Percentiles rank a stretch among this genome's conserved stretches.
These are phyloP conservation scores for Cephus rjabovi DNA, from an alignment of 2,888 invertebrate genomes.

Conservation along the genomic window DNA sequence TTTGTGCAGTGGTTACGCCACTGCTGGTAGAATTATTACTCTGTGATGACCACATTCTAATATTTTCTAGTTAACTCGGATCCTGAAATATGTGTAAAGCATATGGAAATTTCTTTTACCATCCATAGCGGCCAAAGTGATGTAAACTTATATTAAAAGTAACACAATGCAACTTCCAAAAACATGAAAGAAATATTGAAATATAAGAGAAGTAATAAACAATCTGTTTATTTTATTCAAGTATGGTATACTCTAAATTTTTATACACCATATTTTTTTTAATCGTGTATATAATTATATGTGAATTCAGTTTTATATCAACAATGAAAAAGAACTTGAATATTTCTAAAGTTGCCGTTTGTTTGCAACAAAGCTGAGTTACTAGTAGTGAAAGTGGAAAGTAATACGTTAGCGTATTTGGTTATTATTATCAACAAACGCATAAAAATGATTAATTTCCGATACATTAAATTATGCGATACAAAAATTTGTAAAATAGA, in stretches of 20 bases:
- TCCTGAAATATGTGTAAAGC: not conserved
- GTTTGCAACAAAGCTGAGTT: not conserved
- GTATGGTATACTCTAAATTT: not conserved
- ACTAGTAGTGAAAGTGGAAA: not conserved
- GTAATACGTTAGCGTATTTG: not conserved
- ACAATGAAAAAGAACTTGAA: not conserved
- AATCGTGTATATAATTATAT: not conserved
- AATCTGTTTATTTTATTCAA: not conserved
- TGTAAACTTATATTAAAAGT: not conserved
- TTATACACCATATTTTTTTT: not conserved
- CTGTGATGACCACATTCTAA: constrained; percentile 57
- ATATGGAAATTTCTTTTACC: not conserved
- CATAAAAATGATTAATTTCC: not conserved
- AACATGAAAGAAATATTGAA: not conserved
- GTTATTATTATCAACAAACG: not conserved
- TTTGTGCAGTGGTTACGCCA: constrained; percentile 70
- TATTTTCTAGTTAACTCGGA: not conserved
- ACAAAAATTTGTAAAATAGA: not conserved
- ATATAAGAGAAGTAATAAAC: not conserved
- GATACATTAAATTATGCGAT: not conserved
- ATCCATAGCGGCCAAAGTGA: not conserved
- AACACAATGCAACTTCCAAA: not conserved
- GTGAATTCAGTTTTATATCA: not conserved
- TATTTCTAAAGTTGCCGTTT: not conserved
- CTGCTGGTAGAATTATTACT: constrained; percentile 55